These are phyloP conservation scores for Diarsia brunnea DNA, from an alignment of 2,888 invertebrate species.

Conservation along the genomic window DNA sequence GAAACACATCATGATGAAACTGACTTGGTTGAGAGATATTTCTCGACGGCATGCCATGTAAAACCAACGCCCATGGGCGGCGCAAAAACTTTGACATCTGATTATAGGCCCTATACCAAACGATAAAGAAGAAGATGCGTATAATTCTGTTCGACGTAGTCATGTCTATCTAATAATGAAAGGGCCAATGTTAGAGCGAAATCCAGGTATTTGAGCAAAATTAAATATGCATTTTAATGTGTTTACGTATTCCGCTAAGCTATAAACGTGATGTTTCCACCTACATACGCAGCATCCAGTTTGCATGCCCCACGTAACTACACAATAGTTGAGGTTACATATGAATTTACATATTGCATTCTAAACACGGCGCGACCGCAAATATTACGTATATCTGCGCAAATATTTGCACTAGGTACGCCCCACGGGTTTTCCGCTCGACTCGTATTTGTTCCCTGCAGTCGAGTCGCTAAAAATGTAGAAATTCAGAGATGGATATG, in stretches of 20 bases:
- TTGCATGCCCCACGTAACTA: constrained; percentile 74
- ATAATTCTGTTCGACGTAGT: background rate
- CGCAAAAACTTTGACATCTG: too few species aligned
- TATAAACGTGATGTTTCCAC: constrained; percentile 7
- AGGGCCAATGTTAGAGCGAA: background rate
- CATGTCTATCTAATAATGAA: background rate
- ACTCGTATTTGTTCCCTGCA: constrained; percentile 41
- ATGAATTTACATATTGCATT: constrained; percentile 86
- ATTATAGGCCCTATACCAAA: too few species aligned
- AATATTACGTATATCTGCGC: constrained; percentile 57
- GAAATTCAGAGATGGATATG: constrained; percentile 35
- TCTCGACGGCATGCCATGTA: too few species aligned
- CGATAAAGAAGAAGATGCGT: too few species aligned
- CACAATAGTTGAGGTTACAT: constrained; percentile 72
- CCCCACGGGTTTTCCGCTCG: constrained; percentile 29
- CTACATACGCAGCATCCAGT: constrained; percentile 58
- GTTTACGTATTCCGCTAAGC: background rate
- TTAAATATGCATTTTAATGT: background rate
- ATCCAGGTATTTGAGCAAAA: background rate
- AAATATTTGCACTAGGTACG: constrained; percentile 59
- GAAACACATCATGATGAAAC: too few species aligned
- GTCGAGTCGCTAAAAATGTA: constrained; percentile 49
- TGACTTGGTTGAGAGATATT: too few species aligned
- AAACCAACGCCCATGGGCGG: too few species aligned
- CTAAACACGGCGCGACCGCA: constrained; percentile 66